Base-by-base conservation (phyloP, 2,797 vertebrate genomes). In the Pelobates cultripes region DNA sequence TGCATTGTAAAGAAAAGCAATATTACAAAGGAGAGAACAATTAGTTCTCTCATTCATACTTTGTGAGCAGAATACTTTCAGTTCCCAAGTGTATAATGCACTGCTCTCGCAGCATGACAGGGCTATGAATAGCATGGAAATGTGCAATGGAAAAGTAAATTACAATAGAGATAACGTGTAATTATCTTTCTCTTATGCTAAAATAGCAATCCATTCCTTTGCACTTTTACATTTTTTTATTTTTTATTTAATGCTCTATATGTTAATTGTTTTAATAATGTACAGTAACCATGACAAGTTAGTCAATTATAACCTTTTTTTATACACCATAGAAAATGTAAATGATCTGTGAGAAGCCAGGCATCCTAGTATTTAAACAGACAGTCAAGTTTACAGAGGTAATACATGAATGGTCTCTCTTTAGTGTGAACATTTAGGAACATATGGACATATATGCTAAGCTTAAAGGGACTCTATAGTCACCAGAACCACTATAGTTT, bases 71-170 rank as follows among this genome's bases (percentile, higher is more conserved):
- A 81, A 75, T 70, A 43, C 79, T 81, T 76, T 66, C 55, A 44
- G 68, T 44, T 76, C 45, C 28, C 15, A 70, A 81, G 79, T 75
- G 79, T 81, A 70, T 75, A 81, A 81, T 75, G 53, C 53, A 53
- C 43, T 75, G 73, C 73, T 81, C 73, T 8, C 66, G 6, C 79
- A 81, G 79, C 79, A 75, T 53, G 73, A 81, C 79, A 70, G 47
- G 67, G 69, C 79, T 81, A 81, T 66, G 79, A 81, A 81, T 81
- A 81, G 73, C 75, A 81, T 61, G 61, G 43, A 74, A 70, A 70
- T 81, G 64, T 75, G 73, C 64, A 81, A 70, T 75, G 79, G 79
- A 81, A 81, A 81, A 81, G 41, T 70, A 81, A 81, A 81, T 81
- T 81, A 76, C 79, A 81, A 75, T 75, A 73, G 7, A 81, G 79